These are phyloP conservation scores for Sogatella furcifera DNA, from an alignment of 1,140 invertebrate genomes.

Conservation along the genomic window DNA sequence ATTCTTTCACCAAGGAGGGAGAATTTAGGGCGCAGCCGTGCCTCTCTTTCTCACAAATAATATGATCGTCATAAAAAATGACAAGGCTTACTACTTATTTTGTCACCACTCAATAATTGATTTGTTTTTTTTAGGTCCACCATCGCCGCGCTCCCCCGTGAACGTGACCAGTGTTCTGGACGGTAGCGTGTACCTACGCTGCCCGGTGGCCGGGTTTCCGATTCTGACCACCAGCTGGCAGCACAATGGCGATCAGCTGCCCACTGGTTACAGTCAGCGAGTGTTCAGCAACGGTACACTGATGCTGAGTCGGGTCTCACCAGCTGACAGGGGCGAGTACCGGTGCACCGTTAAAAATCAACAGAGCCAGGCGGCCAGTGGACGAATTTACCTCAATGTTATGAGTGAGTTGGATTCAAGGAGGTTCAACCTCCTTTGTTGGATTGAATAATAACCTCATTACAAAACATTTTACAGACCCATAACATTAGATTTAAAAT, in stretches of 20 bases:
- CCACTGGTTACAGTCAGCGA: constrained; percentile 42
- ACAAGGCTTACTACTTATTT: too few species aligned
- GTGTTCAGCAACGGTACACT: constrained; percentile 63
- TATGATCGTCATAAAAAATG: too few species aligned
- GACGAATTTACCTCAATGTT: constrained; percentile 58
- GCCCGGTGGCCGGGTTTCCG: constrained; percentile 81
- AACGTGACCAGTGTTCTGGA: constrained; percentile 75
- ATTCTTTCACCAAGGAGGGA: too few species aligned
- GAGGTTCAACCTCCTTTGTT: too few species aligned
- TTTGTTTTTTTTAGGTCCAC: constrained; percentile 49
- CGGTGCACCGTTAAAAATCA: constrained; percentile 67
- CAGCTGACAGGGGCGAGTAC: constrained; percentile 55
- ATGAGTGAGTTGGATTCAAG: constrained; percentile 50
- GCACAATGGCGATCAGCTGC: constrained; percentile 32
- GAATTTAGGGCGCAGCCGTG: too few species aligned
- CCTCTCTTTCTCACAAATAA: too few species aligned
- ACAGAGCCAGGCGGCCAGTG: constrained; percentile 61
- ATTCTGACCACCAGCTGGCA: constrained; percentile 53
- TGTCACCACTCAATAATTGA: too few species aligned
- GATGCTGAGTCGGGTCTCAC: constrained; percentile 59
- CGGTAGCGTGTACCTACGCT: constrained; percentile 60
- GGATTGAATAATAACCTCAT: too few species aligned
- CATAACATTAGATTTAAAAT: too few species aligned
- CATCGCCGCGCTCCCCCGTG: constrained; percentile 65
- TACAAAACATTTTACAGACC: too few species aligned